Evolutionary conservation across 2,113 vertebrate genomes (phyloP).

Genomic region (Crotalus viridis): DNA sequence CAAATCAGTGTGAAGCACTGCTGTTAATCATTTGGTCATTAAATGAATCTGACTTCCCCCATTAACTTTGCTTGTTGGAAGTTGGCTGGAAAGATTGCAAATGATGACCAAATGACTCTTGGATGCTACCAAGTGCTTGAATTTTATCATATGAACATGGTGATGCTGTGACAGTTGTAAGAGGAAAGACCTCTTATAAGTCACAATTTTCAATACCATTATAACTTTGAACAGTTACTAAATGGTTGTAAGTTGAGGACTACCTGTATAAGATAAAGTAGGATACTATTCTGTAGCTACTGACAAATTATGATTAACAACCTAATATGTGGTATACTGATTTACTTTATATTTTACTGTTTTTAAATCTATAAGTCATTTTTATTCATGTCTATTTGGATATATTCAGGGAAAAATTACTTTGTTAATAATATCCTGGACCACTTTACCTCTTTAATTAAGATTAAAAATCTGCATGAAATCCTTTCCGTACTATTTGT

Average conservation of each 20-base stretch:
- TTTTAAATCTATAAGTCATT: background rate
- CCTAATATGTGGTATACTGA: background rate
- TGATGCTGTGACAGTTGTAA: background rate
- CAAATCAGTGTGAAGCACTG: background rate
- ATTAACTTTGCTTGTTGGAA: background rate
- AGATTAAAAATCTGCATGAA: background rate
- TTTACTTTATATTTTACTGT: background rate
- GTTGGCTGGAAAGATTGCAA: background rate
- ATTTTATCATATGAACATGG: background rate
- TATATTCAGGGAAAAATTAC: background rate
- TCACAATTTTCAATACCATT: background rate
- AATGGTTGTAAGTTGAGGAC: background rate
- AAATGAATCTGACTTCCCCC: background rate
- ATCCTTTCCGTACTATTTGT: background rate
- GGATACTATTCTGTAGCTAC: background rate
- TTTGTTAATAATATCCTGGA: background rate
- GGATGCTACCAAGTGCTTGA: background rate
- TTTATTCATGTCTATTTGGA: background rate
- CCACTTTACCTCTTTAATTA: background rate
- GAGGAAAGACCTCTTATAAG: background rate
- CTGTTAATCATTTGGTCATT: background rate
- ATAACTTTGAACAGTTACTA: background rate
- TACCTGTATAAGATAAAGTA: background rate
- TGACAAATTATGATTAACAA: too few species aligned
- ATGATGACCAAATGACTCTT: background rate